Base-by-base conservation (phyloP, 2,113 vertebrate genomes). In the Podiceps cristatus region DNA sequence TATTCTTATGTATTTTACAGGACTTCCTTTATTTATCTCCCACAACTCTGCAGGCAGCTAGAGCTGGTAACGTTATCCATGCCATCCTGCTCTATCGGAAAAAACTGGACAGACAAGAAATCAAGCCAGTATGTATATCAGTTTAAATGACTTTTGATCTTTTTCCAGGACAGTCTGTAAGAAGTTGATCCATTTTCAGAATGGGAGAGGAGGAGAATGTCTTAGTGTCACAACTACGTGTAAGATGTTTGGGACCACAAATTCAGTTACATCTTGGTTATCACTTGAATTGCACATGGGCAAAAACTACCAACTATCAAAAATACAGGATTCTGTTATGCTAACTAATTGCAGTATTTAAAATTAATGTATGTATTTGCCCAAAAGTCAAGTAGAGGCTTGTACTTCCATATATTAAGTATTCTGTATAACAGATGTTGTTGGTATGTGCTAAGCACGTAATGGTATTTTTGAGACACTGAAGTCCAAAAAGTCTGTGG, bases 1-100 rank as follows among this genome's bases (percentile, higher is more conserved):
- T 55, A 20, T 11, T 83, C 40, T 47, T 75, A 2, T 49, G 7
- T 66, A 5, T 31, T 73, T 66, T 82, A 28, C 92, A 99, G 99
- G 99, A 99, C 75, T 98, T 99, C 83, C 97, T 99, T 59, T 99
- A 99, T 62, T 94, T 99, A 42, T 77, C 77, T 73, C 99, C 99
- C 19, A 99, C 99, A 5, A 95, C 95, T 45, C 56, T 99, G 37
- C 99, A 99, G 98, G 99, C 99, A 4, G 99, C 99, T 42, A 98
- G 99, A 91, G 99, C 99, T n/a, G 99, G 99, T 60, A 99, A 99
- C 40, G 94, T 98, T 92, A 99, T 99, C 96, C 99, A 99, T 37
- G 97, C 99, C 59, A 98, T 99, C 91, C 98, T 99, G 97, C 97
- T 99, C 16, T 99, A 99, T 96, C 98, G 99, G 62, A 99, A 99